These are phyloP conservation scores for Poecilia latipinna DNA, from an alignment of 2,113 vertebrate genomes.

Conservation along the genomic window DNA sequence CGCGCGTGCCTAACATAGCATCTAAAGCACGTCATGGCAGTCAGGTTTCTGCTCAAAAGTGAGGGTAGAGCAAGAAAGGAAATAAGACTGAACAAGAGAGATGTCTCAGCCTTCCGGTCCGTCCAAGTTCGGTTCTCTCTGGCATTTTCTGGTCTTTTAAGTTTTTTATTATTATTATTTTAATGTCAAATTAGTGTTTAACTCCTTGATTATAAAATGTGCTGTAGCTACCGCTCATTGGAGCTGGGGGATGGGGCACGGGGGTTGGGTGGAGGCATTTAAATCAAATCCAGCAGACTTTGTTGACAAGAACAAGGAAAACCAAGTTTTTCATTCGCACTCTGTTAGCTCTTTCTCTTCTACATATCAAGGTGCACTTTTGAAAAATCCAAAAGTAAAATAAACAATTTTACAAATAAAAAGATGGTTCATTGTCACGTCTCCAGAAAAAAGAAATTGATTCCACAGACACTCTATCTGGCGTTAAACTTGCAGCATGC, in stretches of 20 bases:
- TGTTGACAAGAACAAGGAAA: slow-evolving; percentile 11
- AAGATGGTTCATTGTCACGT: too few relatives aligned
- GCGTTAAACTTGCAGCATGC: too few relatives aligned
- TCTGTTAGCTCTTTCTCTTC: not conserved
- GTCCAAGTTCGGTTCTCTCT: not conserved
- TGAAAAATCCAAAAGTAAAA: not conserved
- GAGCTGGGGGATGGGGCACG: slow-evolving; percentile 31
- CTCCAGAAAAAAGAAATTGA: too few relatives aligned
- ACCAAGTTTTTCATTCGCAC: not conserved
- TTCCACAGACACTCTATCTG: too few relatives aligned
- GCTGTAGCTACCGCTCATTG: slow-evolving; percentile 1
- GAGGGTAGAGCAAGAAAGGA: not conserved
- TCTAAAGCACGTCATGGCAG: slow-evolving; percentile 52
- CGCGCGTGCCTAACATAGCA: slow-evolving; percentile 67
- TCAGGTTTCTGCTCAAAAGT: slow-evolving; percentile 48
- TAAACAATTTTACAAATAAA: not conserved
- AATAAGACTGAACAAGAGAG: not conserved
- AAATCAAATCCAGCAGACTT: slow-evolving; percentile 7
- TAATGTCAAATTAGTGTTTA: not conserved
- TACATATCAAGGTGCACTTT: too few relatives aligned
- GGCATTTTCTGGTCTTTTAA: too few relatives aligned
- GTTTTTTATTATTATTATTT: too few relatives aligned
- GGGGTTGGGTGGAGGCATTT: slow-evolving; percentile 52
- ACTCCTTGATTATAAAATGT: slow-evolving; percentile 6
- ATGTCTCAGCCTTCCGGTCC: not conserved